Conservation (phyloP, 1,140 invertebrate genomes). For the Drosophila teissieri region DNA sequence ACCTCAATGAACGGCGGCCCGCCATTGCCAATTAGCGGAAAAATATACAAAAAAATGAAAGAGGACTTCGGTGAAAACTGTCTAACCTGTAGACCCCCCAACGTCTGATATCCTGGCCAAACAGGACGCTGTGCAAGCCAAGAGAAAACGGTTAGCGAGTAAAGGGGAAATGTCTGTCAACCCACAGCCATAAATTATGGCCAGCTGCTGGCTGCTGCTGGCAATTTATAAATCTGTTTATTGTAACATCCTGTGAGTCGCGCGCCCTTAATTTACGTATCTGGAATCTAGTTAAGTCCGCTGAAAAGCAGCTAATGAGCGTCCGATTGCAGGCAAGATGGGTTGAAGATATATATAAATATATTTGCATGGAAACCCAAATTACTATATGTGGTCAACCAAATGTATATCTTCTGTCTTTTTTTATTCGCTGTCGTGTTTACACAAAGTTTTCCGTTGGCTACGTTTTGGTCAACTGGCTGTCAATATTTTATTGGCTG, state of each 20-base stretch:
- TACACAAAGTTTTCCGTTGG: slow-evolving; percentile 39
- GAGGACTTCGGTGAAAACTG: not conserved
- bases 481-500: slow-evolving; percentile 66
- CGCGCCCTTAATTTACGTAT: slow-evolving; percentile 47
- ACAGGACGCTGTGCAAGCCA: not conserved
- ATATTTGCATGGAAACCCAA: not conserved
- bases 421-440: slow-evolving; percentile 24
- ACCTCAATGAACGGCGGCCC: not conserved
- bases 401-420: not conserved
- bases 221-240: slow-evolving; percentile 53
- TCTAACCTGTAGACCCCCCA: slow-evolving; percentile 1
- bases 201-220: slow-evolving; percentile 29
- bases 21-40: slow-evolving; percentile 48
- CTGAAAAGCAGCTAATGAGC: slow-evolving; percentile 38
- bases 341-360: not conserved
- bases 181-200: slow-evolving; percentile 45
- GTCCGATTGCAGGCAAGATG: slow-evolving; percentile 31
- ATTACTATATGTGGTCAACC: slow-evolving; percentile 7
- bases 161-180: slow-evolving; percentile 42
- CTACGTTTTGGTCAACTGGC: slow-evolving; percentile 41
- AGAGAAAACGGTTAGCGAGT: not conserved
- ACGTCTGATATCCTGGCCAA: not conserved
- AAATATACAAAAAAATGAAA: slow-evolving; percentile 18
- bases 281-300: slow-evolving; percentile 34
- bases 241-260: slow-evolving; percentile 36